Percentiles rank a stretch among this genome's conserved stretches.
phyloP scores from a whole-genome alignment of 2,797 vertebrate species.

The Hylomyscus alleni region DNA sequence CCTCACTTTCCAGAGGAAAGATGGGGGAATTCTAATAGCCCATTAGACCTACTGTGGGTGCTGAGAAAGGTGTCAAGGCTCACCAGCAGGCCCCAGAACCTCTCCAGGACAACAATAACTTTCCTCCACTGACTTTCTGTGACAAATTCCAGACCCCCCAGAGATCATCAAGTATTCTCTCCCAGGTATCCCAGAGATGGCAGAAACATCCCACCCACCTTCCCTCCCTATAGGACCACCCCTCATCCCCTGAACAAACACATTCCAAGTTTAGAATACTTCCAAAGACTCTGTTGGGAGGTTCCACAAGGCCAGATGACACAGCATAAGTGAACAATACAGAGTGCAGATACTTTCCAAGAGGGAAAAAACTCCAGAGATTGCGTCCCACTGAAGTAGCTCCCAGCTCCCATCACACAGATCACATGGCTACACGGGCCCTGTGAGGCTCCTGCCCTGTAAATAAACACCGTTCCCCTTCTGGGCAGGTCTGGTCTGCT shows the following conservation, averaged over 20 bases:
- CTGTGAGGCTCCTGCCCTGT: neutral
- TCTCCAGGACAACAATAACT: neutral
- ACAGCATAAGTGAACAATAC: neutral
- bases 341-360: neutral
- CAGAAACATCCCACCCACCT: neutral
- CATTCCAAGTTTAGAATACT: conserved; percentile 16
- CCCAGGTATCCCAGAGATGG: neutral
- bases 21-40: neutral
- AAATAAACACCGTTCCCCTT: neutral
- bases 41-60: neutral
- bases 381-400: no score
- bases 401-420: neutral
- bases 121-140: neutral
- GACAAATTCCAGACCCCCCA: neutral
- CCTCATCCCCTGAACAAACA: neutral
- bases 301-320: neutral
- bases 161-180: neutral
- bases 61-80: neutral
- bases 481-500: neutral
- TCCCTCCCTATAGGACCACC: neutral
- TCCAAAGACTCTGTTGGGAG: neutral
- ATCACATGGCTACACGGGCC: neutral
- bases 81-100: neutral
- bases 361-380: neutral
- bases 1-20: neutral